A percentile compares a stretch with the other conserved stretches of the same genome.
Evolutionary conservation across 2,113 vertebrate species (phyloP).

Genomic region (Hipposideros armiger): DNA sequence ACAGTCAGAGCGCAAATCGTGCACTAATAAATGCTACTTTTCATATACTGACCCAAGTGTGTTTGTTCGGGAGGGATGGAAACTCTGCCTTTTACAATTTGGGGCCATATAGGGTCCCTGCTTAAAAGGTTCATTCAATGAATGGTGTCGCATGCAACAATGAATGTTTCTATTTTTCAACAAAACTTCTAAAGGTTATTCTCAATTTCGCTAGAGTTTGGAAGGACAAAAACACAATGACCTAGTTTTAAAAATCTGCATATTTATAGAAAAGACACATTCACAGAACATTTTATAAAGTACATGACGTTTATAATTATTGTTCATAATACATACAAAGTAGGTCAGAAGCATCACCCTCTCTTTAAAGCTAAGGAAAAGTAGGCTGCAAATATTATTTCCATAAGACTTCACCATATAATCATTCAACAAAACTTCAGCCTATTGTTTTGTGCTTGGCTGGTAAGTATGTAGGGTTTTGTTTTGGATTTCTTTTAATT

Average conservation of each 20-base stretch:
- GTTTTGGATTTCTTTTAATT: neutral
- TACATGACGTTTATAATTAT: constrained; percentile 46
- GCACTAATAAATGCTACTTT: neutral
- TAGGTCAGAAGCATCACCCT: constrained; percentile 44
- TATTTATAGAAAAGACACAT: constrained; percentile 56
- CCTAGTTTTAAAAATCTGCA: constrained; percentile 43
- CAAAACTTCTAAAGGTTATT: constrained; percentile 51
- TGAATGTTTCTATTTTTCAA: neutral
- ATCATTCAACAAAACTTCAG: neutral
- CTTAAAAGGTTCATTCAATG: neutral
- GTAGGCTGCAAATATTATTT: neutral
- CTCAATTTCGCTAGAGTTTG: neutral
- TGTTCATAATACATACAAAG: constrained; percentile 37
- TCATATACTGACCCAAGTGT: neutral
- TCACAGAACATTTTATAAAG: constrained; percentile 57
- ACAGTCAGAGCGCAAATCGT: accelerated
- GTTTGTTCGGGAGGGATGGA: neutral
- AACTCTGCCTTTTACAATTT: neutral
- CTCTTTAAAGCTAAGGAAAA: constrained; percentile 32
- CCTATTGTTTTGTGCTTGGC: neutral
- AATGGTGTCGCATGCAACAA: constrained; percentile 48
- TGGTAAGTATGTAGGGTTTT: neutral
- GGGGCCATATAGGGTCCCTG: neutral
- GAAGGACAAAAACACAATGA: constrained; percentile 19
- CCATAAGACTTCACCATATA: neutral